Percentiles rank a stretch among this genome's conserved stretches.
Conservation (phyloP, 37 sponge, comb jelly and placozoan genomes). For the Eunapius fragilis region DNA sequence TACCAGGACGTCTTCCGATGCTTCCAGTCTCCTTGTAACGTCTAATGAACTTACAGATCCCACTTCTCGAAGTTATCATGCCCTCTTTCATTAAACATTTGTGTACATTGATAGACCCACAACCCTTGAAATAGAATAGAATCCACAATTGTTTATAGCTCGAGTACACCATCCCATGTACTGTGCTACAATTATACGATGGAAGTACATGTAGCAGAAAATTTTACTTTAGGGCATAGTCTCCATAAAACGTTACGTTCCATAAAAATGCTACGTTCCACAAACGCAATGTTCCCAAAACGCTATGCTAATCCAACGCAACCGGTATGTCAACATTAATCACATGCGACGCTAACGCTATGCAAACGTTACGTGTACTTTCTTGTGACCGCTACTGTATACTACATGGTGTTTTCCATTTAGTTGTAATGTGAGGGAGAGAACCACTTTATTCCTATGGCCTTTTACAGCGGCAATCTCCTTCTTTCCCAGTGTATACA, state of each 20-base stretch:
- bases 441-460: conserved; percentile 24
- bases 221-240: no score
- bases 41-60: neutral
- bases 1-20: neutral
- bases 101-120: neutral
- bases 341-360: no score
- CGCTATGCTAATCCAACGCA: no score
- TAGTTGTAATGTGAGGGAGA: conserved; percentile 1
- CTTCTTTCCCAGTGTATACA: conserved; percentile 33
- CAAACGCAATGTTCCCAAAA: no score
- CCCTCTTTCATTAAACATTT: neutral
- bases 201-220: no score
- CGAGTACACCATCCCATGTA: neutral
- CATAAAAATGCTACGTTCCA: no score
- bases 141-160: neutral
- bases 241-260: no score
- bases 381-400: no score
- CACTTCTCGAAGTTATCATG: neutral
- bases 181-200: no score
- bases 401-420: conserved; percentile 11
- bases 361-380: no score
- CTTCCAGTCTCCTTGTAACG: neutral
- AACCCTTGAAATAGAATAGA: neutral
- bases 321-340: no score
- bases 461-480: conserved; percentile 2